Base-by-base conservation (phyloP, 2,888 invertebrate genomes). In the Apamea sordens region DNA sequence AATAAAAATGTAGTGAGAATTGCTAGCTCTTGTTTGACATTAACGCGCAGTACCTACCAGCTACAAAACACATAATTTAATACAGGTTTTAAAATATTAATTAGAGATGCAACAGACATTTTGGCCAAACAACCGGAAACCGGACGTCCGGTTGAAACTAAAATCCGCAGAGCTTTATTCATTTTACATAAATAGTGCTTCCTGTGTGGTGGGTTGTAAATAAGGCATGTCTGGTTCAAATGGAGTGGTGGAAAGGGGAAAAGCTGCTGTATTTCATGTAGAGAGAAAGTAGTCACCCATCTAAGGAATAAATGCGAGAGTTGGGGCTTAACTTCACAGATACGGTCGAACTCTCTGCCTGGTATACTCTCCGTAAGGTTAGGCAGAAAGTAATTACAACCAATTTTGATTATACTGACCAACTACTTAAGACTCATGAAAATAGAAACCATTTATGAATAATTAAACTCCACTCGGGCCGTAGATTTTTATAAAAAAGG, bases 401-500 rank as follows among this genome's bases (percentile, higher is more conserved):
- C 64, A 69, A 64, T 73, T 69, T 53, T 70, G 18, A 81, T 81
- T 69, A 65, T 36, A 24, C 15, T n/a, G 28, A 70, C 13, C 13
- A 76, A 74, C 18, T 67, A 71, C 47, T 64, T 41, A 47, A n/a
- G 11, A 53, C 50, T n/a, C 28, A 28, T 36, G 15, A 56, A 76
- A 77, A 61, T 68, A 76, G 71, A 73, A 77, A 61, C 61, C 59
- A n/a, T 79, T 76, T 79, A 83, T 86, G 79, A 77, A 85, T 83
- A 89, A 88, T 89, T 86, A 89, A 83, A 85, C 63, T 71, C 67
- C 72, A 72, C 77, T 86, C 61, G 59, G 77, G 67, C 70, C 73
- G 73, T 81, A 75, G 78, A 81, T 79, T 80, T 83, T 80, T 81
- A 86, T 86, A 91, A 89, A 93, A 93, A 94, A 94, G 90, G 93